Evolutionary conservation across 2,797 vertebrate species (phyloP).

Genomic region (Falco concolor): DNA sequence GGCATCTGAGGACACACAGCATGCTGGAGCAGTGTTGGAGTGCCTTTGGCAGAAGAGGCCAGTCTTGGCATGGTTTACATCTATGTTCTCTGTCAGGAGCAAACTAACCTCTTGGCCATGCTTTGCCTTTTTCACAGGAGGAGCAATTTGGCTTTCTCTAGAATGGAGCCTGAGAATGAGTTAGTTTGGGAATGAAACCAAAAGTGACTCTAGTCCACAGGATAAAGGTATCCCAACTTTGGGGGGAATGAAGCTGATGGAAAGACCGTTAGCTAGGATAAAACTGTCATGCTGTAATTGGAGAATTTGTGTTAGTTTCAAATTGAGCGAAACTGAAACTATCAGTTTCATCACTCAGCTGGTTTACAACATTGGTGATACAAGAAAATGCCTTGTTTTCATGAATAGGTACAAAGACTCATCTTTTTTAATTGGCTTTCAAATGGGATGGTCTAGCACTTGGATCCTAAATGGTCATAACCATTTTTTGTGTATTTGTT

Average conservation of each 20-base stretch:
- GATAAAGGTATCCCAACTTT: neutral
- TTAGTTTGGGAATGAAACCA: neutral
- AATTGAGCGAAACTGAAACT: neutral
- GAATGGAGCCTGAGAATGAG: neutral
- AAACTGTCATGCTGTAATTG: neutral
- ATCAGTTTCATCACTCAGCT: neutral
- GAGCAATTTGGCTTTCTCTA: neutral
- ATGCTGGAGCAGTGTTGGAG: neutral
- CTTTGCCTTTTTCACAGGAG: neutral
- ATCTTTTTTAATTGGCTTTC: neutral
- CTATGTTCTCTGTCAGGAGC: neutral
- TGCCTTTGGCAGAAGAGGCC: neutral
- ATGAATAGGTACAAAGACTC: neutral
- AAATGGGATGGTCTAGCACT: neutral
- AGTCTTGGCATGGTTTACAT: neutral
- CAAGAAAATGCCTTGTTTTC: neutral
- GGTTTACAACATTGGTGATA: neutral
- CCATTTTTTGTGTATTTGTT: neutral
- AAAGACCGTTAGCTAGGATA: neutral
- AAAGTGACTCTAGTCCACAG: neutral
- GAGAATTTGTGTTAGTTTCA: neutral
- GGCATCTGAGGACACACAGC: slow-evolving; percentile 5
- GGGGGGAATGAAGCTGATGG: neutral
- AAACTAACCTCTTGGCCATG: neutral
- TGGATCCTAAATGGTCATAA: neutral